Evolutionary conservation across 2,888 invertebrate species (phyloP).

Genomic region (Steinernema hermaphroditum): DNA sequence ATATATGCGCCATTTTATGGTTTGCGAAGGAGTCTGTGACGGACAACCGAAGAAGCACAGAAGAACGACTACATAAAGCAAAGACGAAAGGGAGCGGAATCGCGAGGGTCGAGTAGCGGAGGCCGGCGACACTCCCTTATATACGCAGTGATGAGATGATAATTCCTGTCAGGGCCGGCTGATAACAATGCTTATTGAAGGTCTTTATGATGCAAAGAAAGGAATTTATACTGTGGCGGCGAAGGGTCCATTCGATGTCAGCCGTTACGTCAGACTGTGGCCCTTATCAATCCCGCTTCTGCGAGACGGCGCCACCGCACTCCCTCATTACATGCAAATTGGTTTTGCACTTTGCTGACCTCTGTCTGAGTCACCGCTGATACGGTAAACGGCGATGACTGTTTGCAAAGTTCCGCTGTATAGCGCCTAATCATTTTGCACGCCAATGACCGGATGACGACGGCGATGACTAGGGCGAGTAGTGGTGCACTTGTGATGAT

Average conservation of each 20-base stretch:
- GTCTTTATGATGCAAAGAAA: conserved; percentile 20
- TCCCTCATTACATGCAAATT: background rate
- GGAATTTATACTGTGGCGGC: conserved; percentile 10
- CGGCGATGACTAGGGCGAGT: background rate
- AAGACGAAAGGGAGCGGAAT: background rate
- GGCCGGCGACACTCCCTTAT: background rate
- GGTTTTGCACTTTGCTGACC: conserved; percentile 14
- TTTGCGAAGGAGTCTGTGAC: background rate
- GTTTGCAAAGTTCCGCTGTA: background rate
- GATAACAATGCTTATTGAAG: conserved; percentile 28
- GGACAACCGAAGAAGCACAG: background rate
- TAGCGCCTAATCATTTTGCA: background rate
- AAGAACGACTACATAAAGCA: background rate
- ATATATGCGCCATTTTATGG: background rate
- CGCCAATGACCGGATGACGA: background rate
- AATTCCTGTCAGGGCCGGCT: background rate
- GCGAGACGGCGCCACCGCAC: background rate
- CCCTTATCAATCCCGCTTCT: background rate
- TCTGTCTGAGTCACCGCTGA: background rate
- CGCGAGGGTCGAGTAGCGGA: background rate
- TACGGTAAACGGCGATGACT: background rate
- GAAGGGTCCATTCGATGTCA: background rate
- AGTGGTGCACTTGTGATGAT: background rate
- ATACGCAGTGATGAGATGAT: background rate
- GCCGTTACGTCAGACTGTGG: conserved; percentile 12